Evolutionary conservation across 2,888 invertebrate species (phyloP).

Genomic region (Lasioglossum lativentre): DNA sequence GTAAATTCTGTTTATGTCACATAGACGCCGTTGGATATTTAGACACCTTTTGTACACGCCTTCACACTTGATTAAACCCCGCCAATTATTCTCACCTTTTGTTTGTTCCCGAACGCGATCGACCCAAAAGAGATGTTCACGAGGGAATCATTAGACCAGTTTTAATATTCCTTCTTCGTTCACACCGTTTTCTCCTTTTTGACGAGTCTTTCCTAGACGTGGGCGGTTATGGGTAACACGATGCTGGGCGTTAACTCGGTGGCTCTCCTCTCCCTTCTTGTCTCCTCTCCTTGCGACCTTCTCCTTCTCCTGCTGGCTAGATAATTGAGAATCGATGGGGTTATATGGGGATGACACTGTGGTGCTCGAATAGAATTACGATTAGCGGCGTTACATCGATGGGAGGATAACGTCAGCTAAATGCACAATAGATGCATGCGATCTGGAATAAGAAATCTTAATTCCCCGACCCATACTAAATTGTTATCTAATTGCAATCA

Average conservation of each 20-base stretch:
- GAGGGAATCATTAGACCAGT: conserved; percentile 49
- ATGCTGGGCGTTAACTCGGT: conserved; percentile 58
- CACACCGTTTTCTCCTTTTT: conserved; percentile 35
- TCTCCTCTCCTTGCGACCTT: conserved; percentile 15
- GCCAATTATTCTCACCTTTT: conserved; percentile 17
- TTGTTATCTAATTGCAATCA: not conserved
- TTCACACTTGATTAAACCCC: not conserved
- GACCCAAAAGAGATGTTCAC: conserved; percentile 30
- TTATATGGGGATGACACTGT: conserved; percentile 57
- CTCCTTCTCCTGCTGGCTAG: conserved; percentile 28
- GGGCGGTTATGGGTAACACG: conserved; percentile 40
- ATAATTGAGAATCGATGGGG: conserved; percentile 72
- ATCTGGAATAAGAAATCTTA: conserved; percentile 11
- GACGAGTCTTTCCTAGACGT: conserved; percentile 11
- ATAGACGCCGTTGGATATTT: not conserved
- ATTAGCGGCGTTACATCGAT: conserved; percentile 73
- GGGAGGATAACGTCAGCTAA: conserved; percentile 48
- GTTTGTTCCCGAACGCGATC: conserved; percentile 28
- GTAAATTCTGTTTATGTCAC: not conserved
- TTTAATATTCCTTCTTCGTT: conserved; percentile 43
- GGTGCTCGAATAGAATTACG: conserved; percentile 76
- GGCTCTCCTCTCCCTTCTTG: conserved; percentile 23
- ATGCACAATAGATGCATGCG: conserved; percentile 34
- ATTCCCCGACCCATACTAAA: not conserved
- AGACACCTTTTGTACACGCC: not conserved